Evolutionary conservation across 2,113 vertebrate species (phyloP).

Genomic region (Cavia aperea): DNA sequence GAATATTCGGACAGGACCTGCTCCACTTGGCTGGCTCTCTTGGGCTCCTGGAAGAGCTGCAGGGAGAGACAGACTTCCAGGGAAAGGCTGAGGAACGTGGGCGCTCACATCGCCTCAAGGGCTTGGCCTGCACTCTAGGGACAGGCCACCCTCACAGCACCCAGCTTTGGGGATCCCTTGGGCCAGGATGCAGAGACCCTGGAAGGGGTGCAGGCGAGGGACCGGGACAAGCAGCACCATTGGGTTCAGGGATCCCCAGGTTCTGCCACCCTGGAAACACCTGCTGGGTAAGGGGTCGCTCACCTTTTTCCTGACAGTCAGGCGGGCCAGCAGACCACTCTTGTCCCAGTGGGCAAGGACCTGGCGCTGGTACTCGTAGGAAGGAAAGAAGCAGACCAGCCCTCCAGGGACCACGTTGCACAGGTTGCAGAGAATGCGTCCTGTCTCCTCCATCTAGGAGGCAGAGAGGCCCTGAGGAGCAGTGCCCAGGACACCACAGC

Average conservation of each 20-base stretch:
- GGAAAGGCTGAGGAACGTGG: background rate
- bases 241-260: background rate
- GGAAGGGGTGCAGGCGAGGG: background rate
- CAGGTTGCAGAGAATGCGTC: constrained; percentile 89
- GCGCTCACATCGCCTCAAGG: background rate
- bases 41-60: constrained; percentile 94
- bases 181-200: background rate
- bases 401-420: constrained; percentile 91
- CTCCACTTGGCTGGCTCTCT: constrained; percentile 88
- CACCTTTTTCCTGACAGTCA: constrained; percentile 89
- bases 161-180: background rate
- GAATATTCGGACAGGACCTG: constrained; percentile 90
- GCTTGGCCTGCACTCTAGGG: background rate
- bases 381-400: constrained; percentile 95
- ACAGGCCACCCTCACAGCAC: background rate
- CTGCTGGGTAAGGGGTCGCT: background rate
- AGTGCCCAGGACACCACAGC: background rate
- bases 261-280: background rate
- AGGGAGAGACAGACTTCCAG: background rate
- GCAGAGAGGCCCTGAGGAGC: background rate
- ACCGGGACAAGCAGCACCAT: background rate
- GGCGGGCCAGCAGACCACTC: constrained; percentile 79
- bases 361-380: constrained; percentile 88
- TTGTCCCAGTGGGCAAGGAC: constrained; percentile 87
- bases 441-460: constrained; percentile 89